Evolutionary conservation across 1,140 invertebrate species (phyloP).

Genomic region (Elymnias hypermnestra): DNA sequence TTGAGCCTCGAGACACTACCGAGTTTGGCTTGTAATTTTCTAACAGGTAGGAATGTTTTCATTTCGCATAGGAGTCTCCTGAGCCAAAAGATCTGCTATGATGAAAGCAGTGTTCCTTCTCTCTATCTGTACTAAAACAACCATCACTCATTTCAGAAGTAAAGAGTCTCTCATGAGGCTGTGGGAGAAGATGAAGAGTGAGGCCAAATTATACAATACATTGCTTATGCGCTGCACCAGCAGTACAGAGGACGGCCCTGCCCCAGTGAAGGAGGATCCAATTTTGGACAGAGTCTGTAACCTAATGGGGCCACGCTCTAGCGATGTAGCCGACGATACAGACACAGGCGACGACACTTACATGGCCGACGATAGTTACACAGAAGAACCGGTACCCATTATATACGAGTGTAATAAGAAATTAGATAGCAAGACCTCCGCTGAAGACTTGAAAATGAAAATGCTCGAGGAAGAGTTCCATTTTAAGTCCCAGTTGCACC

Average conservation of each 20-base stretch:
- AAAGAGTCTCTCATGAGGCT: conserved; percentile 6
- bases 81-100: no score
- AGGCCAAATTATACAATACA: background rate
- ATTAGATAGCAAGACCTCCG: background rate
- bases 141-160: conserved; percentile 1
- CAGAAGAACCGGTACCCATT: no score
- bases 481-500: background rate
- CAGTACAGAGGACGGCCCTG: background rate
- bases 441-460: background rate
- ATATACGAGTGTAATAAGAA: no score
- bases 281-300: conserved; percentile 1
- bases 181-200: conserved; percentile 7
- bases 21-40: no score
- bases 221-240: no score
- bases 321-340: background rate
- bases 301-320: conserved; percentile 1
- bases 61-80: no score
- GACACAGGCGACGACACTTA: background rate
- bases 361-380: no score
- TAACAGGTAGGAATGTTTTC: background rate
- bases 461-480: background rate
- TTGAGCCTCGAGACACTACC: no score
- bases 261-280: background rate
- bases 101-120: no score
- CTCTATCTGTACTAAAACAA: background rate